Conservation (phyloP, 1,140 invertebrate species). For the Drosophila albomicans region DNA sequence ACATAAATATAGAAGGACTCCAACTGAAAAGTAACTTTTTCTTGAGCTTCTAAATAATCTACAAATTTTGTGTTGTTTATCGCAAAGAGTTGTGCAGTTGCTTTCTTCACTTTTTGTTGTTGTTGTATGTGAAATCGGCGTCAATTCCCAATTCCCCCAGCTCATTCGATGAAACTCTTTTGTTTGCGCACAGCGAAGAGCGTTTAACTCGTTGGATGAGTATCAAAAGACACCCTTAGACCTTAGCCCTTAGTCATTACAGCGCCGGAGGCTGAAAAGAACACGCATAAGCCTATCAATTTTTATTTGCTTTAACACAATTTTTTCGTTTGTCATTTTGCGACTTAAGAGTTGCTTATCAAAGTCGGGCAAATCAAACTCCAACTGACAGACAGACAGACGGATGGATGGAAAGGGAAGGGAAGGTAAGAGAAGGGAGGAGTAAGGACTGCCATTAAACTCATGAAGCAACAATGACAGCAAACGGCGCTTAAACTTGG, state of each 20-base stretch:
- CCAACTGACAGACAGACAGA: constrained; percentile 13
- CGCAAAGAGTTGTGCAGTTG: not conserved
- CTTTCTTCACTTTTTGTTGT: not conserved
- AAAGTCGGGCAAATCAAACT: constrained; percentile 35
- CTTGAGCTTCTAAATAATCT: no score
- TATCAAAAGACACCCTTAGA: constrained; percentile 36
- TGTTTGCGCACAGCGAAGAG: constrained; percentile 17
- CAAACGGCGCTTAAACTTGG: constrained; percentile 47
- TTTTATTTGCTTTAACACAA: constrained; percentile 18
- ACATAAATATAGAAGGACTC: no score
- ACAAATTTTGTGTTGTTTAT: not conserved
- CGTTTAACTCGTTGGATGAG: constrained; percentile 33
- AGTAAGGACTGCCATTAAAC: constrained; percentile 55
- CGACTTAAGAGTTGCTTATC: constrained; percentile 43
- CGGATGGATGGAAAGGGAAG: not conserved
- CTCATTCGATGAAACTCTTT: constrained; percentile 9
- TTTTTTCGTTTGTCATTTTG: constrained; percentile 14
- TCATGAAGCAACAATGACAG: constrained; percentile 25
- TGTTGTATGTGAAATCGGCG: not conserved
- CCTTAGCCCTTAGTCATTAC: not conserved
- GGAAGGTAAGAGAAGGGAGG: not conserved
- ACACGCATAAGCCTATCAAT: constrained; percentile 44
- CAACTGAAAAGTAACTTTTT: no score
- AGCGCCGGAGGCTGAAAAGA: not conserved
- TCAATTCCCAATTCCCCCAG: constrained; percentile 17